A percentile compares a stretch with the other conserved stretches of the same genome.
These are phyloP conservation scores for Mythimna loreyi DNA, from an alignment of 2,888 invertebrate genomes.

Conservation along the genomic window DNA sequence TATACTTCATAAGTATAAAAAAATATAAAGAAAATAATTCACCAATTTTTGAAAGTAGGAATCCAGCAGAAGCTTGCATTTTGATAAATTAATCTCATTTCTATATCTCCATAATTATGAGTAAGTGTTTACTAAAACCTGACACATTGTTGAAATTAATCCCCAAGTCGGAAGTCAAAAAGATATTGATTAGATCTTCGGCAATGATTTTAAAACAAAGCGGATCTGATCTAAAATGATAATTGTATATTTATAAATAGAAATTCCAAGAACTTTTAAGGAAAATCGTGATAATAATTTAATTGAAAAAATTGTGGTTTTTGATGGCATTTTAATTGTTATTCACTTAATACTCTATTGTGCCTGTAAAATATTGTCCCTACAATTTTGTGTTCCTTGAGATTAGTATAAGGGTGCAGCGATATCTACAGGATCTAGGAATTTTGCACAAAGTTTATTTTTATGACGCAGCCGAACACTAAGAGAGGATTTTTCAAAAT, in stretches of 20 bases:
- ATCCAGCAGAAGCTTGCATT: too few species aligned
- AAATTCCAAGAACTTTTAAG: constrained; percentile 23
- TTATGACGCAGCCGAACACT: too few species aligned
- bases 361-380: background rate
- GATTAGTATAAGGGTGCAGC: too few species aligned
- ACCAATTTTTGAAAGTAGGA: too few species aligned
- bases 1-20: too few species aligned
- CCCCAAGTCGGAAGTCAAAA: constrained; percentile 23
- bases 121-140: constrained; percentile 1
- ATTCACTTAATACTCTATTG: background rate
- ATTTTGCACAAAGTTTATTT: too few species aligned
- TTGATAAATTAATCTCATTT: background rate
- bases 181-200: constrained; percentile 32
- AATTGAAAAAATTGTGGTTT: constrained; percentile 6
- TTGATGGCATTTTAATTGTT: background rate
- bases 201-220: constrained; percentile 34
- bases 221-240: constrained; percentile 29
- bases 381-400: too few species aligned
- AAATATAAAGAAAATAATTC: too few species aligned
- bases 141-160: constrained; percentile 16
- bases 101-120: background rate
- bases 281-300: constrained; percentile 6
- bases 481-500: too few species aligned
- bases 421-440: too few species aligned
- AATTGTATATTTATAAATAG: constrained; percentile 8